Conservation (phyloP, 2,888 invertebrate species). For the Alloscopus bannaensis region DNA sequence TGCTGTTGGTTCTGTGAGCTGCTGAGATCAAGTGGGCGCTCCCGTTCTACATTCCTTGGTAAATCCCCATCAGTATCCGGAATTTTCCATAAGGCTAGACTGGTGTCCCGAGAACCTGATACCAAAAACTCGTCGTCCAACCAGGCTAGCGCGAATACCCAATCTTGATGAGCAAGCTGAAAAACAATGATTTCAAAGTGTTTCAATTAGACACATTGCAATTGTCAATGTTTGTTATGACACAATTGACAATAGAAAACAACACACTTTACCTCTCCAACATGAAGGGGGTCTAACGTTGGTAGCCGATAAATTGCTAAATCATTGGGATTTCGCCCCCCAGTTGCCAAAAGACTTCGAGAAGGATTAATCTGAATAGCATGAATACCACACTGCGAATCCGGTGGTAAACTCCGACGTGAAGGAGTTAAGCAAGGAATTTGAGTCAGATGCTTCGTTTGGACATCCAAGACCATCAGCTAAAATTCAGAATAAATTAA, state of each 20-base stretch:
- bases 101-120: constrained; percentile 94
- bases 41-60: background rate
- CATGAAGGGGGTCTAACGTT: constrained; percentile 95
- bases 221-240: too few relatives aligned
- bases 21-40: constrained; percentile 36
- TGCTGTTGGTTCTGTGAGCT: background rate
- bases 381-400: constrained; percentile 91
- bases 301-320: constrained; percentile 93
- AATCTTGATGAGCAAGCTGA: constrained; percentile 91
- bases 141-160: constrained; percentile 96
- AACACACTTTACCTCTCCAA: constrained; percentile 83
- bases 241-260: too few relatives aligned
- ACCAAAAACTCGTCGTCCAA: constrained; percentile 96
- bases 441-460: constrained; percentile 88
- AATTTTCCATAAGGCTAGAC: constrained; percentile 92
- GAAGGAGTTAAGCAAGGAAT: constrained; percentile 85
- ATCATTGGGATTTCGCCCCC: constrained; percentile 93
- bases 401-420: constrained; percentile 73
- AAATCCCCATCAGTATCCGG: constrained; percentile 75
- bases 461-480: constrained; percentile 94
- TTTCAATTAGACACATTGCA: too few relatives aligned
- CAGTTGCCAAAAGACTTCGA: constrained; percentile 89
- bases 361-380: constrained; percentile 96
- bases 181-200: too few relatives aligned
- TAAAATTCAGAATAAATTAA: constrained; percentile 76